Conservation (phyloP, 64 coral and sea anemone genomes). For the Cladopsammia gracilis region DNA sequence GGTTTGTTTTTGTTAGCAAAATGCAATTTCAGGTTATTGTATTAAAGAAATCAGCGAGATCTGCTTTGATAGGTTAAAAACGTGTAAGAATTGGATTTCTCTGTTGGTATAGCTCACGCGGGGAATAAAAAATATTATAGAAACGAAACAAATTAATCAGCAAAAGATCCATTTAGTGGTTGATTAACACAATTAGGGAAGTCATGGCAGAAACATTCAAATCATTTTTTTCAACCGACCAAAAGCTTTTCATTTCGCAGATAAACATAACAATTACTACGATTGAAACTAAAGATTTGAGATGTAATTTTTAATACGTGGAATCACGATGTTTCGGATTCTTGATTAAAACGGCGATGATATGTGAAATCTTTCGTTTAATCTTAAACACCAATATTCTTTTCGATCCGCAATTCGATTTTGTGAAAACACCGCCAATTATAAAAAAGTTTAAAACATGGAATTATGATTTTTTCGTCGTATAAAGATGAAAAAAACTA, state of each 20-base stretch:
- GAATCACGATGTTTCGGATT: not conserved
- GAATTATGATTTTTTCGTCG: too few species aligned
- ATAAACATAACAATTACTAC: not conserved
- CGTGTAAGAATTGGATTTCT: not conserved
- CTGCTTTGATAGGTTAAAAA: not conserved
- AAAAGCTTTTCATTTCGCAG: not conserved
- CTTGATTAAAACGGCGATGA: not conserved
- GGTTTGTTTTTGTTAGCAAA: not conserved
- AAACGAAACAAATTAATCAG: constrained; percentile 10
- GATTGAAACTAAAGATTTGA: too few species aligned
- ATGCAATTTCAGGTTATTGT: not conserved
- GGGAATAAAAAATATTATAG: not conserved
- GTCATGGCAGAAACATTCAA: constrained; percentile 9
- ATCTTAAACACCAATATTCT: not conserved
- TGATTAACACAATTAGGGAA: constrained; percentile 38
- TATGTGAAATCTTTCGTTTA: not conserved
- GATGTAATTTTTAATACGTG: not conserved
- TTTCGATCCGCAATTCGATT: not conserved
- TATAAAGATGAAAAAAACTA: too few species aligned
- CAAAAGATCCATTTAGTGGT: constrained; percentile 7
- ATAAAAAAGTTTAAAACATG: too few species aligned
- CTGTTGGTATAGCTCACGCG: not conserved
- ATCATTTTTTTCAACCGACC: not conserved
- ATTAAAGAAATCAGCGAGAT: not conserved
- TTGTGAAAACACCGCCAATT: too few species aligned